Evolutionary conservation across 2,888 invertebrate genomes (phyloP), one percentile per base, ranked within the genome.

Genomic region (Stomorhina lunata): DNA sequence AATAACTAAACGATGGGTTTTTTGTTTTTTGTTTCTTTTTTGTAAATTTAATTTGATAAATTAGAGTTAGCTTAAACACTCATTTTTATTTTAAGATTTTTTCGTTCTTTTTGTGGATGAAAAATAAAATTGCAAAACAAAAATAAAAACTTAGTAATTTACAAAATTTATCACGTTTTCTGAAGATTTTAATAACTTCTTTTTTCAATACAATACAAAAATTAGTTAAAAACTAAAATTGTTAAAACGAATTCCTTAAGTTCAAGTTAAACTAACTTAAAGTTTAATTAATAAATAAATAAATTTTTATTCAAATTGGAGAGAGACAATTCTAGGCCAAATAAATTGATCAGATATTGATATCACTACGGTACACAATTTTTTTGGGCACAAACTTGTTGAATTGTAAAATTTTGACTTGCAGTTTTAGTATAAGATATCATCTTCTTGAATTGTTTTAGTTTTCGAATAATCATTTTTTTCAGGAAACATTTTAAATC

Each of bases 1-100:
- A 75, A 75, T 50, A 82, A 79, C 65, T 82, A 82, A 82, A 71
- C 82, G 79, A 76, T 76, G 82, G 79, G 82, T 63, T 73, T 69
- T 45, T 65, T 10, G 27, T 45, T 6, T 61, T 71, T 25, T 68
- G 37, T 53, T 37, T 61, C 3, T 15, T 66, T 22, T 50, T 40
- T 25, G 37, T 25, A 22, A 40, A 29, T 55, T 50, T 32, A 17
- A 77, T 34, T 72, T 37, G 29, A 48, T 63, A 20, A 37, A 57
- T 37, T 57, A 48, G 43, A 57, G 22, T 43, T 15, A 48, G 17
- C 55, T 66, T 76, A 80, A 76, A 43, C 15, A 59, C 40, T 59
- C 61, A n/a, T n/a, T n/a, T n/a, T 43, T 9, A 25, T 15, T 75
- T 2, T 25, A 55, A 20, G 27, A 37, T 63, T 32, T 27, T 45